phyloP scores from a whole-genome alignment of 2,888 invertebrate species.

The Invenusta paracnida region DNA sequence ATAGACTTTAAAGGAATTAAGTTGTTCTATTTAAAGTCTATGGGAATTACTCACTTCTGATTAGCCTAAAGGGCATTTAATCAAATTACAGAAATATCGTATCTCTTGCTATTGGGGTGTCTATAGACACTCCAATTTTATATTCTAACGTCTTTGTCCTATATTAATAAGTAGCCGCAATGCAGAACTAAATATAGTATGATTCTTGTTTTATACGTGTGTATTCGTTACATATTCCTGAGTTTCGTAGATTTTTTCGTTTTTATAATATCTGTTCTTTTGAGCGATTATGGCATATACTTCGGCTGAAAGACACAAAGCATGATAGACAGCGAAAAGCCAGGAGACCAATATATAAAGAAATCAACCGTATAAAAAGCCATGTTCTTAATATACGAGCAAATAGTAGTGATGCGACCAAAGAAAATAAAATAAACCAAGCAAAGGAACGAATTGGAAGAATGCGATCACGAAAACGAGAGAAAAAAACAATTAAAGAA shows the following conservation, averaged over 20 bases:
- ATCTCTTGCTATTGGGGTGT: too few species aligned
- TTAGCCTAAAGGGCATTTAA: too few species aligned
- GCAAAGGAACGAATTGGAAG: neutral
- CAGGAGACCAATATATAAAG: neutral
- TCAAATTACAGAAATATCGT: too few species aligned
- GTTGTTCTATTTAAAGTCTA: too few species aligned
- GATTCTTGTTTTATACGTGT: neutral
- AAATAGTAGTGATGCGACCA: neutral
- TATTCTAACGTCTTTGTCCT: neutral
- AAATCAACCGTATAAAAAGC: neutral
- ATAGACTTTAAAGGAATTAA: too few species aligned
- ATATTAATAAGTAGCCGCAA: neutral
- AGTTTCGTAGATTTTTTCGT: neutral
- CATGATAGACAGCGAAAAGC: neutral
- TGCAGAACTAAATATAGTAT: neutral
- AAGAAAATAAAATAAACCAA: neutral
- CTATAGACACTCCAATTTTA: too few species aligned
- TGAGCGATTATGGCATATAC: neutral
- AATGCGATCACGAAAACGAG: neutral
- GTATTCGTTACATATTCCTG: neutral
- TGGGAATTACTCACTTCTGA: too few species aligned
- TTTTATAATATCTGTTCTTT: neutral
- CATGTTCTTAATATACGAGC: neutral
- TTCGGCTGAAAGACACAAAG: neutral
- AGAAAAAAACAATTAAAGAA: neutral